Evolutionary conservation across 2,888 invertebrate species (phyloP).

Genomic region (Acleris laterana): DNA sequence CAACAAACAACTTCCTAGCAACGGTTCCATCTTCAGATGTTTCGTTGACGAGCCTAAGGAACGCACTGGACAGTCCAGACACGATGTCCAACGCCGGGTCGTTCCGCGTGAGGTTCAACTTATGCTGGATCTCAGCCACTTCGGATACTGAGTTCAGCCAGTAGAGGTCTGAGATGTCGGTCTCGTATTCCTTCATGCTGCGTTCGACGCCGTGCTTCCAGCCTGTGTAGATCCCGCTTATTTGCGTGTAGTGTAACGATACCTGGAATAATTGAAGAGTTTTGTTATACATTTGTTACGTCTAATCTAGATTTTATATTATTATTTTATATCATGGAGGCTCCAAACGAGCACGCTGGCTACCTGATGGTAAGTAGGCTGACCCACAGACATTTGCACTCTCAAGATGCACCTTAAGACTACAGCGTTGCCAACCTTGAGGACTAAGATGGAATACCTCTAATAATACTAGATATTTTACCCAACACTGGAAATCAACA

Average conservation of each 20-base stretch:
- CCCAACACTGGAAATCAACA: too few relatives aligned
- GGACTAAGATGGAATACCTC: too few relatives aligned
- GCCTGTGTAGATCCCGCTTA: constrained; percentile 91
- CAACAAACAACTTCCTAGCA: constrained; percentile 86
- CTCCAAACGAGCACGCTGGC: too few relatives aligned
- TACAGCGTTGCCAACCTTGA: too few relatives aligned
- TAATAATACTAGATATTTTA: too few relatives aligned
- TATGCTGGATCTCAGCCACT: constrained; percentile 87
- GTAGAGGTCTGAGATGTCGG: constrained; percentile 86
- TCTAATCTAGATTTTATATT: too few relatives aligned
- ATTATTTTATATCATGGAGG: too few relatives aligned
- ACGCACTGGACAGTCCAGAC: constrained; percentile 84
- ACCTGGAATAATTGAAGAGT: constrained; percentile 77
- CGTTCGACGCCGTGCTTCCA: constrained; percentile 88
- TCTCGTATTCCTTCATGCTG: constrained; percentile 84
- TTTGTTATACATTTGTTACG: too few relatives aligned
- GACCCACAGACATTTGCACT: too few relatives aligned
- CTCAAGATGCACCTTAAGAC: too few relatives aligned
- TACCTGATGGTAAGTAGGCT: too few relatives aligned
- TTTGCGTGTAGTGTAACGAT: constrained; percentile 89
- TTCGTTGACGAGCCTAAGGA: constrained; percentile 85
- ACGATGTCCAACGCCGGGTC: constrained; percentile 57
- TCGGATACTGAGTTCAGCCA: constrained; percentile 92
- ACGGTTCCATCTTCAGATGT: constrained; percentile 63
- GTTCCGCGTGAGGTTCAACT: constrained; percentile 72